These are phyloP conservation scores for Aromia moschata DNA, from an alignment of 2,888 invertebrate genomes.

Conservation along the genomic window DNA sequence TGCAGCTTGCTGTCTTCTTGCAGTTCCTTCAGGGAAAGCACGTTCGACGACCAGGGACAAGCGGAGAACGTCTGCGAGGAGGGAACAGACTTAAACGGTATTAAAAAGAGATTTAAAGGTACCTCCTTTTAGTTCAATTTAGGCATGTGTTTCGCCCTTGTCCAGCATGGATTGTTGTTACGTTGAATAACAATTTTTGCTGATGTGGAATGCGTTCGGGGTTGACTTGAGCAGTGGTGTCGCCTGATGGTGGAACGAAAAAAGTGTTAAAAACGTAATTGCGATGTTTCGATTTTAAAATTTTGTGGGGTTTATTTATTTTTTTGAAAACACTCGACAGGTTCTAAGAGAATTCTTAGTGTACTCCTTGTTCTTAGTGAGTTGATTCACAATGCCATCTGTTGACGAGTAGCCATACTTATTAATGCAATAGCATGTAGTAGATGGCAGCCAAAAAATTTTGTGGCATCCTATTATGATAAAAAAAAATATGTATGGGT, in stretches of 20 bases:
- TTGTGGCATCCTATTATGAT: too few relatives aligned
- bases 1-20: conserved; percentile 80
- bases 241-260: not conserved
- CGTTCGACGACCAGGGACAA: conserved; percentile 74
- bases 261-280: not conserved
- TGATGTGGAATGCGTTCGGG: not conserved
- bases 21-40: conserved; percentile 87
- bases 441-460: too few relatives aligned
- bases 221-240: not conserved
- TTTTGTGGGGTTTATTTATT: too few relatives aligned
- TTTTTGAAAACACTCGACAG: too few relatives aligned
- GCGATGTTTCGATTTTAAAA: not conserved
- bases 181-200: not conserved
- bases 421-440: too few relatives aligned
- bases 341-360: too few relatives aligned
- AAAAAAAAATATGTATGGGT: too few relatives aligned
- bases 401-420: too few relatives aligned
- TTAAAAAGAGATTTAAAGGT: conserved; percentile 60
- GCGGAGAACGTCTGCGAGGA: conserved; percentile 67
- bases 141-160: conserved; percentile 32
- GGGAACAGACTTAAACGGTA: conserved; percentile 66
- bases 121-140: conserved; percentile 42
- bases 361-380: too few relatives aligned
- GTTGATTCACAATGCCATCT: too few relatives aligned
- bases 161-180: conserved; percentile 41